phyloP scores from a whole-genome alignment of 2,113 vertebrate genomes.

The Corvus cornix region DNA sequence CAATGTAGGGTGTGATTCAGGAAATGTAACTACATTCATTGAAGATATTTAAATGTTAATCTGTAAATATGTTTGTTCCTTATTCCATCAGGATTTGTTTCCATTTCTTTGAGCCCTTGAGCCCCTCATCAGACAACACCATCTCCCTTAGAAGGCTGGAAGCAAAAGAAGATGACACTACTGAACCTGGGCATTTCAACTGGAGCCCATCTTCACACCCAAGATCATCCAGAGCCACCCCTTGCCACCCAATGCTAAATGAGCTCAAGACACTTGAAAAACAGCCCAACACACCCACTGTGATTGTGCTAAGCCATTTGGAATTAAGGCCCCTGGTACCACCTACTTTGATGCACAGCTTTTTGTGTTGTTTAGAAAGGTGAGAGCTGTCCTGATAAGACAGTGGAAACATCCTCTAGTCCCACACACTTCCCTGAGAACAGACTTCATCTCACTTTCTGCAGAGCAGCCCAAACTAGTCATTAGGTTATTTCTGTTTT shows the following conservation, averaged over 20 bases:
- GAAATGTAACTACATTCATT: neutral
- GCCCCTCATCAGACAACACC: neutral
- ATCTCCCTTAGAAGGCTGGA: neutral
- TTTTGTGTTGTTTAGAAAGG: neutral
- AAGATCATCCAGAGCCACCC: neutral
- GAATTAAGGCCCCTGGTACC: neutral
- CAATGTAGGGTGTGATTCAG: neutral
- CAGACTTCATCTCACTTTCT: neutral
- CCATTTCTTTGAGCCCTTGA: neutral
- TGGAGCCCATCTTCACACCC: neutral
- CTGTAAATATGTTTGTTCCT: neutral
- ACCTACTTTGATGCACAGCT: neutral
- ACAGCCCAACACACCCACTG: neutral
- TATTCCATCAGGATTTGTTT: neutral
- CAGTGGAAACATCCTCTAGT: neutral
- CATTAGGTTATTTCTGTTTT: constrained; percentile 16
- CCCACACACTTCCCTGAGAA: neutral
- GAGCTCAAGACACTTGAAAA: neutral
- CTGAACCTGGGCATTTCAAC: neutral
- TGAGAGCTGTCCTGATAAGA: neutral
- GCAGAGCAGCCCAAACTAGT: neutral
- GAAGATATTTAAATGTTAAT: neutral
- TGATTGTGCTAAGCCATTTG: neutral
- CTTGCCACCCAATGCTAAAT: neutral
- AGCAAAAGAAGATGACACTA: neutral